Conservation (phyloP, 2,888 invertebrate genomes). For the Odontocerum albicorne region DNA sequence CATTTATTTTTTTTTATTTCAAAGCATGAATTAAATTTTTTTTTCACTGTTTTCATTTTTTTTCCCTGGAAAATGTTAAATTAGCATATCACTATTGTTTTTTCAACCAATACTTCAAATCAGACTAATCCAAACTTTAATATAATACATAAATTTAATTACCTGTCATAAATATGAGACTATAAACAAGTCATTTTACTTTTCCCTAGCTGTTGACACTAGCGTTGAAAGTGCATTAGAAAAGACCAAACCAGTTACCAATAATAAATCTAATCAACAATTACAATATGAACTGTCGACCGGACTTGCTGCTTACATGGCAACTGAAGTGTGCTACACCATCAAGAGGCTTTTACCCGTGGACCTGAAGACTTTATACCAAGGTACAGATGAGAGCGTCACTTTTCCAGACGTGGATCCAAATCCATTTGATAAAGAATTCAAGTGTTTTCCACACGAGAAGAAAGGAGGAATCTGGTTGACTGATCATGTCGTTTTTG, state of each 20-base stretch:
- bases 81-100: neutral
- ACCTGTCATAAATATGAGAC: too few relatives aligned
- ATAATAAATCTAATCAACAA: constrained; percentile 47
- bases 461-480: constrained; percentile 82
- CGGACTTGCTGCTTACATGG: constrained; percentile 74
- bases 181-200: too few relatives aligned
- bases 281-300: constrained; percentile 63
- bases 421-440: constrained; percentile 75
- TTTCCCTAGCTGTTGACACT: constrained; percentile 49
- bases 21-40: too few relatives aligned
- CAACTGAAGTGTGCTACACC: constrained; percentile 73
- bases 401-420: constrained; percentile 53
- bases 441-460: constrained; percentile 60
- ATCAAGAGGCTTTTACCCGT: constrained; percentile 81
- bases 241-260: constrained; percentile 39
- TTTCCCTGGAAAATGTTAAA: neutral
- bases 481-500: constrained; percentile 80
- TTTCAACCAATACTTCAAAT: too few relatives aligned
- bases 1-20: too few relatives aligned
- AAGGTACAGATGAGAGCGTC: constrained; percentile 48
- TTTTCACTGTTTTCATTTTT: too few relatives aligned
- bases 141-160: too few relatives aligned
- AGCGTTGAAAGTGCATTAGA: constrained; percentile 37
- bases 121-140: too few relatives aligned
- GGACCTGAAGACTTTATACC: constrained; percentile 77